Evolutionary conservation across 2,888 invertebrate species (phyloP).

Genomic region (Euphydryas editha): DNA sequence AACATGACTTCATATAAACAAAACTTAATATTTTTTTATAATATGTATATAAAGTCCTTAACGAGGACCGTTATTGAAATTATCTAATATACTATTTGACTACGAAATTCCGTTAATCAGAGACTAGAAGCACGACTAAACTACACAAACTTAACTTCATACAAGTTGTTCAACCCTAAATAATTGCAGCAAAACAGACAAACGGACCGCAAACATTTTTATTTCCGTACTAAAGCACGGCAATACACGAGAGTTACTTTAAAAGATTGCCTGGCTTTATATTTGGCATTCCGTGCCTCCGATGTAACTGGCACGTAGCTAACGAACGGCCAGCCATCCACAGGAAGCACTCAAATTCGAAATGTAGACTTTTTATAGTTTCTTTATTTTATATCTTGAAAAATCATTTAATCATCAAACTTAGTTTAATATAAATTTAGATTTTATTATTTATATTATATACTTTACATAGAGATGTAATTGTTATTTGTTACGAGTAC

Average conservation of each 20-base stretch:
- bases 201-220: slow-evolving; percentile 29
- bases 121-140: no score
- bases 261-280: slow-evolving; percentile 29
- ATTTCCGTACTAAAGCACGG: slow-evolving; percentile 10
- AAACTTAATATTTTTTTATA: no score
- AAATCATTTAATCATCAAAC: no score
- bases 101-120: no score
- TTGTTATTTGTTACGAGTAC: no score
- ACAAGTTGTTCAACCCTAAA: slow-evolving; percentile 3
- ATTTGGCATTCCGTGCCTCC: slow-evolving; percentile 26
- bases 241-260: slow-evolving; percentile 21
- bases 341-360: background rate
- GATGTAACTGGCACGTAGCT: slow-evolving; percentile 14
- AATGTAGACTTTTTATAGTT: background rate
- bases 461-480: no score
- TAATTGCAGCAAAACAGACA: slow-evolving; percentile 16
- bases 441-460: no score
- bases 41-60: no score
- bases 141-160: background rate
- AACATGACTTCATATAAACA: no score
- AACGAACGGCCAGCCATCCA: background rate
- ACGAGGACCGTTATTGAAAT: no score
- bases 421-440: no score
- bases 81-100: no score
- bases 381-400: background rate